Conservation (phyloP, 2,888 invertebrate genomes). For the Pinctada fucata region DNA sequence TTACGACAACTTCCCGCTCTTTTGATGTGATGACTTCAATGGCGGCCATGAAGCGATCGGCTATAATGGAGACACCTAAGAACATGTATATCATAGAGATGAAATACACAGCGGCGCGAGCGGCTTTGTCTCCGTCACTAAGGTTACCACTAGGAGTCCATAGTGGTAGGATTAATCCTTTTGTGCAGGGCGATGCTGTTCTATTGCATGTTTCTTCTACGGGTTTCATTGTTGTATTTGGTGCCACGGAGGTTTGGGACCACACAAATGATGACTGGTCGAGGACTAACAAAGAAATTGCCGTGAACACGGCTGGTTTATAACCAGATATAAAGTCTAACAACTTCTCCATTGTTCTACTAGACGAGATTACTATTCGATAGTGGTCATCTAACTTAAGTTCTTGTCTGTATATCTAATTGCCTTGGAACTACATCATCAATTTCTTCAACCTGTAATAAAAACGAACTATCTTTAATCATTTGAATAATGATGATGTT, state of each 20-base stretch:
- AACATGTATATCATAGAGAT: conserved; percentile 93
- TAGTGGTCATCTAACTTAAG: too few species aligned
- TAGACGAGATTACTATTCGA: too few species aligned
- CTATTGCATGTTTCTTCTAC: conserved; percentile 46
- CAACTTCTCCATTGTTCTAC: too few species aligned
- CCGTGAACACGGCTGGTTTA: conserved; percentile 5
- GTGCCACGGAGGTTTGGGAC: conserved; percentile 25
- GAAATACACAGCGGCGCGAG: conserved; percentile 94
- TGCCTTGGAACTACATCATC: too few species aligned
- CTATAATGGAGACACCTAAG: conserved; percentile 98
- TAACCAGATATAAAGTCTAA: not conserved
- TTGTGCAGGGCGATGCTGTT: conserved; percentile 81
- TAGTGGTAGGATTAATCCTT: conserved; percentile 91
- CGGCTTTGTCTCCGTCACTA: conserved; percentile 83
- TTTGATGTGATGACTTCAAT: conserved; percentile 99
- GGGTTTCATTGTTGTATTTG: conserved; percentile 13
- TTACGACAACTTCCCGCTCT: conserved; percentile 95
- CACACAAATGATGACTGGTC: conserved; percentile 35
- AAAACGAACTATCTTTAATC: too few species aligned
- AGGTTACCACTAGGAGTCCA: conserved; percentile 88
- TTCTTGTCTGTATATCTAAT: too few species aligned
- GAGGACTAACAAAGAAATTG: conserved; percentile 34
- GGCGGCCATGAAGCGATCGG: conserved; percentile 99
- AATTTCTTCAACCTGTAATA: too few species aligned
- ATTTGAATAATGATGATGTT: too few species aligned